phyloP scores from a whole-genome alignment of 2,888 invertebrate species.

The Sarcophaga carnaria region DNA sequence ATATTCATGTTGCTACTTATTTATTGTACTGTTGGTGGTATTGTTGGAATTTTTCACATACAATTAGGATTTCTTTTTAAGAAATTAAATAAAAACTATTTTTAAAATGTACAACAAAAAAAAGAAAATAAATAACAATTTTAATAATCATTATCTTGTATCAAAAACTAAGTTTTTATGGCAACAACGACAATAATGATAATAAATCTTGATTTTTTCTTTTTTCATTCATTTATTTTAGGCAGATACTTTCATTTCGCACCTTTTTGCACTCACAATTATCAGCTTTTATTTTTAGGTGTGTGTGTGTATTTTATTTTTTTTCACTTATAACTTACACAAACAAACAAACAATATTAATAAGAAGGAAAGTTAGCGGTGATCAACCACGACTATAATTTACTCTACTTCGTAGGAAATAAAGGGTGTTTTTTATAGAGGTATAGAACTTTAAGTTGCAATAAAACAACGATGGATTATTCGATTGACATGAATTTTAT shows the following conservation, averaged over 20 bases:
- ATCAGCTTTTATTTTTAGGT: conserved; percentile 53
- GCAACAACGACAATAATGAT: neutral
- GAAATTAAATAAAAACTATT: neutral
- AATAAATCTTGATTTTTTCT: conserved; percentile 22
- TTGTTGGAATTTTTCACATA: conserved; percentile 1
- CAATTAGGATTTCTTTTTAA: conserved; percentile 8
- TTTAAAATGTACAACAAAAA: neutral
- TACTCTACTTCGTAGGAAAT: too few species aligned
- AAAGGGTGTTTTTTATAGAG: too few species aligned
- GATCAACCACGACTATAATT: neutral
- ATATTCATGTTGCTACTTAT: conserved; percentile 1
- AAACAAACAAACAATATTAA: conserved; percentile 7
- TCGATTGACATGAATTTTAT: too few species aligned
- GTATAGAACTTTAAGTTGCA: too few species aligned
- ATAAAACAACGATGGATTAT: too few species aligned
- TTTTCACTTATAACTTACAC: conserved; percentile 10
- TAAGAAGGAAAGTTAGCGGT: neutral
- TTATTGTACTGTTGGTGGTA: neutral
- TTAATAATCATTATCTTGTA: neutral
- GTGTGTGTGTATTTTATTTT: neutral
- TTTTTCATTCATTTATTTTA: conserved; percentile 10
- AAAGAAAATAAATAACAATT: neutral
- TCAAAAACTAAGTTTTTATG: neutral
- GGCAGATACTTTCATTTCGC: conserved; percentile 57
- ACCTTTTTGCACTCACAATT: conserved; percentile 48